Evolutionary conservation across 1,140 invertebrate species (phyloP), one percentile per base, ranked within the genome.

Genomic region (Capitella teleta): DNA sequence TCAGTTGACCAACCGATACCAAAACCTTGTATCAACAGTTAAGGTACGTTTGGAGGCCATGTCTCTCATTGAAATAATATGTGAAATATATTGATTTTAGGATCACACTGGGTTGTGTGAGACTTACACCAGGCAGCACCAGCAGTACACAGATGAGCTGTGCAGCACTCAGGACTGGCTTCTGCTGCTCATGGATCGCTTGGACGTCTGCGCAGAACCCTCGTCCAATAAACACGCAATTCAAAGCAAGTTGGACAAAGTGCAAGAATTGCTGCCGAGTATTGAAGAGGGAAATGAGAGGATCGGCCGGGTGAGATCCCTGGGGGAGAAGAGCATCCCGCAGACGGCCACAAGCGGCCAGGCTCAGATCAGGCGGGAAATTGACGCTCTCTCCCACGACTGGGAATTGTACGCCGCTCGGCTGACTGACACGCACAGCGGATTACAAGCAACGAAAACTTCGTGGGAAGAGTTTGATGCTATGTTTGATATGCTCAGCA

Each of bases 181-280:
- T n/a, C 72, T 76, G 24, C 80, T 81, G 2, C 80, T 83, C 41
- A 82, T 82, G 54, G 91, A 95, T 62, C 94, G 93, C 68, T 79
- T 91, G 0, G 76, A 80, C 25, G 92, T 90, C 82, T 94, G 89
- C 70, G 78, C 83, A 55, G 88, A 94, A 66, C 78, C 82, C 8
- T 81, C 80, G n/a, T 87, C 83, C 61, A 89, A 95, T 66, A 82
- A 82, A 65, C 92, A 90, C 61, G 90, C 87, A 60, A 72, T 95
- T 14, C 86, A 94, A 75, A 83, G 87, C 0, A 93, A 94, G 74
- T 76, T 85, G 61, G 80, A 83, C 4, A 82, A 87, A 70, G 76
- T 46, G 41, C 26, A 67, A 66, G 61, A 64, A 32, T 36, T 70
- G 10, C 51, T 57, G 24, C 46, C 53, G 18, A 59, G 56, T 18